A percentile compares a stretch with the other conserved stretches of the same genome.
phyloP scores from a whole-genome alignment of 2,888 invertebrate species.

The Platynereis dumerilii region DNA sequence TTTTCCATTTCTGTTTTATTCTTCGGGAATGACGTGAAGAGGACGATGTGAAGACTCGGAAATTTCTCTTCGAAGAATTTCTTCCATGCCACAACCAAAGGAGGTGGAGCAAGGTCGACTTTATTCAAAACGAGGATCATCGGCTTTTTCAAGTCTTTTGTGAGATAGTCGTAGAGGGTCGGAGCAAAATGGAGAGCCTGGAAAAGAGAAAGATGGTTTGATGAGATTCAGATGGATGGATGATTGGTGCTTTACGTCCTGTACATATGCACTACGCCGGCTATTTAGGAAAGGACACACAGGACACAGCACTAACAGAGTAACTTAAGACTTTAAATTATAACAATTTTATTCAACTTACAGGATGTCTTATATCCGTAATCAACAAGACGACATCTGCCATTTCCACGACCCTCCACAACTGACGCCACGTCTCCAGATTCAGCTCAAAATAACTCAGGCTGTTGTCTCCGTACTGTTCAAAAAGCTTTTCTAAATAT shows the following conservation, averaged over 20 bases:
- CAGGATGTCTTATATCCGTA: constrained; percentile 75
- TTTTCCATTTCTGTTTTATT: constrained; percentile 22
- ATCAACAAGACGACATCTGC: constrained; percentile 88
- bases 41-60: constrained; percentile 77
- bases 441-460: constrained; percentile 91
- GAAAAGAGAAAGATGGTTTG: no score
- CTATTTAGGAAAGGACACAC: no score
- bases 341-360: no score
- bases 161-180: constrained; percentile 81
- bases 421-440: constrained; percentile 93
- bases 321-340: no score
- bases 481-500: constrained; percentile 75
- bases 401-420: constrained; percentile 95
- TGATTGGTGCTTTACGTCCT: no score
- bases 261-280: no score
- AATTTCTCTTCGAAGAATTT: constrained; percentile 76
- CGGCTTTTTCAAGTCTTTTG: constrained; percentile 76
- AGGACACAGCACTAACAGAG: no score
- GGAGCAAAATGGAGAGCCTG: constrained; percentile 81
- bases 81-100: constrained; percentile 86
- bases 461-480: constrained; percentile 69
- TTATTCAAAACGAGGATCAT: constrained; percentile 91
- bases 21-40: constrained; percentile 82
- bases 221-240: no score
- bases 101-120: constrained; percentile 84